phyloP scores from a whole-genome alignment of 2,797 vertebrate species.

The Gastrophryne carolinensis region DNA sequence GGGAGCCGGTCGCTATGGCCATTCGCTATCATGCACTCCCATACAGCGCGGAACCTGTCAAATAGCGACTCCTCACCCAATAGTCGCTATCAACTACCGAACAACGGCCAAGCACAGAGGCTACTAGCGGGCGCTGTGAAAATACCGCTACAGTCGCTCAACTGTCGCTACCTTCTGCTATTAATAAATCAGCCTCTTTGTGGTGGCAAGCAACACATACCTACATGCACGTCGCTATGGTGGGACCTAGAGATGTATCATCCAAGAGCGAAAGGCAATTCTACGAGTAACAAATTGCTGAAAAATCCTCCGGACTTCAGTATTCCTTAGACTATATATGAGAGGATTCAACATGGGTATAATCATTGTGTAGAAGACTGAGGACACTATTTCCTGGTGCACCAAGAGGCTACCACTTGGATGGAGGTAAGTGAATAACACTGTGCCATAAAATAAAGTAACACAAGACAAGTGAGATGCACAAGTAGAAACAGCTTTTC shows the following conservation, averaged over 20 bases:
- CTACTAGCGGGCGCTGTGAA: no score
- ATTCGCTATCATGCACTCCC: no score
- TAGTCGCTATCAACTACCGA: no score
- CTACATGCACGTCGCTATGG: no score
- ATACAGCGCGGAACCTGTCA: no score
- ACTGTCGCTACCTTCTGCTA: no score
- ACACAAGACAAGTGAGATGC: slow-evolving; percentile 32
- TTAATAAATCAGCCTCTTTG: no score
- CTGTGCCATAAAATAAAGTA: slow-evolving; percentile 32
- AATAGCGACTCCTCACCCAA: no score
- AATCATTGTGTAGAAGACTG: slow-evolving; percentile 28
- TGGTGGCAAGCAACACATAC: no score
- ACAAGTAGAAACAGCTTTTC: slow-evolving; percentile 51
- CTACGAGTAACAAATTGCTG: not conserved
- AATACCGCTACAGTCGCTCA: no score
- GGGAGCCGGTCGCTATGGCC: no score
- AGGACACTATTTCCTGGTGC: slow-evolving; percentile 7
- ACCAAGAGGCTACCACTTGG: not conserved
- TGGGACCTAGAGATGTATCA: not conserved
- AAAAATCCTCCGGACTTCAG: not conserved
- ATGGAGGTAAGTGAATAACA: slow-evolving; percentile 38
- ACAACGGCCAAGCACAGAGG: no score
- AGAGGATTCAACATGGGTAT: slow-evolving; percentile 40
- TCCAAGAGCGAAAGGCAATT: not conserved
- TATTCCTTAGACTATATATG: slow-evolving; percentile 40